Conservation (phyloP, 1,140 invertebrate genomes). For the Nephotettix cincticeps region DNA sequence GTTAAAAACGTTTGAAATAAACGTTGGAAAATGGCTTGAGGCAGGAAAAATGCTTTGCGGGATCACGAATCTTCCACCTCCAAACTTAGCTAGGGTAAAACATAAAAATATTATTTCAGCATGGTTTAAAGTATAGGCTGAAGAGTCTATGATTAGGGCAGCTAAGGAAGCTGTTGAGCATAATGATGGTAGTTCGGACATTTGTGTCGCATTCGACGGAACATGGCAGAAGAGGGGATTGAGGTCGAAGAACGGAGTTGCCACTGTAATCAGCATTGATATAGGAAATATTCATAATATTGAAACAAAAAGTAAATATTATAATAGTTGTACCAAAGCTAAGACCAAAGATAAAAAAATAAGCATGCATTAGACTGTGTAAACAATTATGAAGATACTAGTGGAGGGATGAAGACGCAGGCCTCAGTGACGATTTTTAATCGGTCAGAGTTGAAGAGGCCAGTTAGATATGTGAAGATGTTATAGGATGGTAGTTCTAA, state of each 20-base stretch:
- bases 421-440: constrained; percentile 8
- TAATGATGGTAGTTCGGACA: background rate
- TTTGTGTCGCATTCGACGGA: constrained; percentile 13
- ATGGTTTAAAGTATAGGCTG: constrained; percentile 6
- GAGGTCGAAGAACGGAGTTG: constrained; percentile 15
- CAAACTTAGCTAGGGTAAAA: constrained; percentile 6
- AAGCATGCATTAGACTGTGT: constrained; percentile 22
- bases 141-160: constrained; percentile 12
- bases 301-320: constrained; percentile 9
- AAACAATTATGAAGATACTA: constrained; percentile 19
- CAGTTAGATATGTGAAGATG: constrained; percentile 6
- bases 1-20: background rate
- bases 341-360: constrained; percentile 8
- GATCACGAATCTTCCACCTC: background rate
- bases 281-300: constrained; percentile 7
- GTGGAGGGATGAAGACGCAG: constrained; percentile 10
- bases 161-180: constrained; percentile 18
- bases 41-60: constrained; percentile 9
- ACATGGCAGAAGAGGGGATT: constrained; percentile 23
- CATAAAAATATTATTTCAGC: constrained; percentile 10
- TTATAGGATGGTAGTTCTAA: constrained; percentile 26
- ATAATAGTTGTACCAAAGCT: background rate
- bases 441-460: no score
- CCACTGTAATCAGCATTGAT: constrained; percentile 10
- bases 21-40: constrained; percentile 7